These are phyloP conservation scores for Knipowitschia caucasica DNA, from an alignment of 2,797 vertebrate species.

Conservation along the genomic window DNA sequence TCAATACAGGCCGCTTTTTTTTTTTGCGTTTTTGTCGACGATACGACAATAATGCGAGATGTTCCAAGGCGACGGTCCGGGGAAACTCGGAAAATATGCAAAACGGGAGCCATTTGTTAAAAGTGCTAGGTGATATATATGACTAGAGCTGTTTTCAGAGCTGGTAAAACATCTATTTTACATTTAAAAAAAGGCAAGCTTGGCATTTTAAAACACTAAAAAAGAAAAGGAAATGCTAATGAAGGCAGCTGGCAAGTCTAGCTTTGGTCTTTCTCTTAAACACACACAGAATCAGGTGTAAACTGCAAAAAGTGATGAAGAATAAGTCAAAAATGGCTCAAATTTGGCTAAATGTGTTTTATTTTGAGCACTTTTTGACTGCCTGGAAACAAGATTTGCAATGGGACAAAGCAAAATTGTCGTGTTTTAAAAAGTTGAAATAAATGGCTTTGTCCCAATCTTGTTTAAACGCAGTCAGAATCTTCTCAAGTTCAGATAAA, in stretches of 20 bases:
- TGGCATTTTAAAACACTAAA: constrained; percentile 16
- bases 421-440: too few relatives aligned
- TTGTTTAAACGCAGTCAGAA: too few relatives aligned
- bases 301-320: too few relatives aligned
- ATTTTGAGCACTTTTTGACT: too few relatives aligned
- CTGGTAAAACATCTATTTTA: neutral
- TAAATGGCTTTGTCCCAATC: too few relatives aligned
- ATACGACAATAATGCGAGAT: too few relatives aligned
- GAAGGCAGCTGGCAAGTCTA: neutral
- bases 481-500: neutral
- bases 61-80: neutral
- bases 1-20: neutral
- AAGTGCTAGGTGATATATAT: constrained; percentile 1
- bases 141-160: neutral
- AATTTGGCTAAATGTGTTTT: too few relatives aligned
- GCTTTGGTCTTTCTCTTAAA: neutral
- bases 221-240: neutral
- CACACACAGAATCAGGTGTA: neutral
- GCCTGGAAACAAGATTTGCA: too few relatives aligned
- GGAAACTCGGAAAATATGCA: neutral
- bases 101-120: constrained; percentile 1
- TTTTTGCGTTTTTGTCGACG: constrained; percentile 1
- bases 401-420: too few relatives aligned
- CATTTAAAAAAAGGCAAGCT: constrained; percentile 3
- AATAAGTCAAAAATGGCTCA: too few relatives aligned